A percentile compares a stretch with the other conserved stretches of the same genome.
Conservation (phyloP, 2,113 vertebrate species). For the Nycticorax nycticorax region DNA sequence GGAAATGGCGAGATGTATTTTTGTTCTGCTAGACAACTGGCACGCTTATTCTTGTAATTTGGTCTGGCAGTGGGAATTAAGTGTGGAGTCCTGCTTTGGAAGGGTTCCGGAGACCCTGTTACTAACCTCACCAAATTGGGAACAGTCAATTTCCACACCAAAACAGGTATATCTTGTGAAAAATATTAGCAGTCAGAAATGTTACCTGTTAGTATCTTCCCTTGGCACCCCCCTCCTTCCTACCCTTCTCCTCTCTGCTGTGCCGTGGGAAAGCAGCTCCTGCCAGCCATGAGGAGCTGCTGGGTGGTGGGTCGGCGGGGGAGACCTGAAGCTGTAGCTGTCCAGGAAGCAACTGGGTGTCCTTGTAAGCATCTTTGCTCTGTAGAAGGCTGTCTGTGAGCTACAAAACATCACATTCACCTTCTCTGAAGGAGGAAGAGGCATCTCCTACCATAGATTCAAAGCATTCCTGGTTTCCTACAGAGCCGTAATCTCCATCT, state of each 20-base stretch:
- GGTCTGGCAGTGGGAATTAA: neutral
- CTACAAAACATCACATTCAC: neutral
- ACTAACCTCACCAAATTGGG: neutral
- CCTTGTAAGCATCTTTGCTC: neutral
- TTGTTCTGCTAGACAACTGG: neutral
- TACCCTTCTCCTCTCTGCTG: neutral
- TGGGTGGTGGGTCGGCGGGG: accelerated
- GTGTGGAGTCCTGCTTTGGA: neutral
- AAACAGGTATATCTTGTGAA: neutral
- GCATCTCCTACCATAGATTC: neutral
- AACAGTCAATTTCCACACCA: neutral
- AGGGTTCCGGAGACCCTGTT: neutral
- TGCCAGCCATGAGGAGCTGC: accelerated
- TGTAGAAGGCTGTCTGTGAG: neutral
- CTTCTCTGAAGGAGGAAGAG: neutral
- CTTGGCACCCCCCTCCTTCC: neutral
- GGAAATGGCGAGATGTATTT: neutral
- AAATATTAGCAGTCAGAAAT: neutral
- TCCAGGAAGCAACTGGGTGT: neutral
- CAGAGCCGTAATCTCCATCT: neutral
- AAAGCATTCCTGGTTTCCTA: neutral
- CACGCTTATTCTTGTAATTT: neutral
- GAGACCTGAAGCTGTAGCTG: neutral
- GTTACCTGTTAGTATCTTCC: neutral
- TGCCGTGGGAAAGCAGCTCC: neutral